Evolutionary conservation across 2,797 vertebrate species (phyloP).

Genomic region (Ispidina lecontei): DNA sequence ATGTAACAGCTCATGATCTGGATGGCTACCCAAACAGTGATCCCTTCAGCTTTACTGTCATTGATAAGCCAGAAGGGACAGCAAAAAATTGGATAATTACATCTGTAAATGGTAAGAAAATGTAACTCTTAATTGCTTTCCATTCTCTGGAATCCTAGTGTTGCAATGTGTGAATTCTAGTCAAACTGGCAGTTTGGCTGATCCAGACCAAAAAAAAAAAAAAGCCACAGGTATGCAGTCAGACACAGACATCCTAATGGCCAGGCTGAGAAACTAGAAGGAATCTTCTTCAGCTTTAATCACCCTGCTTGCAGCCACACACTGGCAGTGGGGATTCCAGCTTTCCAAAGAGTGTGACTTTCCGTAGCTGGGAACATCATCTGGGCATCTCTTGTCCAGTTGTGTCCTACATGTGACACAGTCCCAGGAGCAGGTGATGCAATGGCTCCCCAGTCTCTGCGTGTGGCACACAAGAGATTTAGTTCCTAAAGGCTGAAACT

Average conservation of each 20-base stretch:
- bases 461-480: background rate
- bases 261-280: background rate
- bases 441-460: background rate
- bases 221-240: background rate
- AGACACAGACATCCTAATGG: background rate
- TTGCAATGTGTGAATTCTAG: background rate
- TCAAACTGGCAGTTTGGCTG: background rate
- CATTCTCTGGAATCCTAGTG: background rate
- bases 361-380: background rate
- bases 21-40: constrained; percentile 82
- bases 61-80: constrained; percentile 78
- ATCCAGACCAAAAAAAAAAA: background rate
- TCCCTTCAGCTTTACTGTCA: constrained; percentile 85
- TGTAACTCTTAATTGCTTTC: background rate
- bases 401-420: background rate
- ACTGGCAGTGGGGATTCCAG: background rate
- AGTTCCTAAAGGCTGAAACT: background rate
- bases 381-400: background rate
- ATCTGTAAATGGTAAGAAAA: constrained; percentile 82
- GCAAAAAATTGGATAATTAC: constrained; percentile 83
- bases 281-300: background rate
- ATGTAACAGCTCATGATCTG: constrained; percentile 83
- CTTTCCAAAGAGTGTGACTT: background rate
- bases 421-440: background rate
- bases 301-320: background rate